Conservation (phyloP, 2,888 invertebrate species). For the Xestia xanthographa region DNA sequence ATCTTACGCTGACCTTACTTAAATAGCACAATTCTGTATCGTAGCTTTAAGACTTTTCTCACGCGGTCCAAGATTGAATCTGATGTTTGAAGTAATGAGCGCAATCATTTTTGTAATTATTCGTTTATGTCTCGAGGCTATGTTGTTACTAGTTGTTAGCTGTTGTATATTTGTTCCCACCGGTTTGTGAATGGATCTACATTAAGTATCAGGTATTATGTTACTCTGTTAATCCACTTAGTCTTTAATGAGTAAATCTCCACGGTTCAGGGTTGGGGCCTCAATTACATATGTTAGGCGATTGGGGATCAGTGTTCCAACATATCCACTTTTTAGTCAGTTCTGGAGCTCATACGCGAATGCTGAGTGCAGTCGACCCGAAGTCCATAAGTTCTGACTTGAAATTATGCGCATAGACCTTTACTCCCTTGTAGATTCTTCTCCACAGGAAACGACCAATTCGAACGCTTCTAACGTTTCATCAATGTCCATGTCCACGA, state of each 20-base stretch:
- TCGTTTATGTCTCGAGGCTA: slow-evolving; percentile 67
- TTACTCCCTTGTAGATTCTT: not conserved
- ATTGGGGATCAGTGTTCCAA: not conserved
- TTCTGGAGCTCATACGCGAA: not conserved
- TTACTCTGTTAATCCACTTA: not conserved
- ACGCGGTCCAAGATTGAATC: slow-evolving; percentile 73
- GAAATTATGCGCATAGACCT: not conserved
- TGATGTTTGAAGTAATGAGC: slow-evolving; percentile 65
- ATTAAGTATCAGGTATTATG: slow-evolving; percentile 42
- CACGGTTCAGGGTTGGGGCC: not conserved
- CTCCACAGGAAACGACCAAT: not conserved
- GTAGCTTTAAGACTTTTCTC: slow-evolving; percentile 74
- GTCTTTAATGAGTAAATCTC: not conserved
- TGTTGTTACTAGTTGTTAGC: slow-evolving; percentile 48
- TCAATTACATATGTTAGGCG: not conserved
- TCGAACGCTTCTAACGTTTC: not conserved
- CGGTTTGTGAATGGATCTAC: slow-evolving; percentile 52
- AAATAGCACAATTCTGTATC: slow-evolving; percentile 78
- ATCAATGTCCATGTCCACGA: not conserved
- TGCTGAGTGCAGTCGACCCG: not conserved
- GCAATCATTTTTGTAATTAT: slow-evolving; percentile 68
- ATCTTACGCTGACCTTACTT: slow-evolving; percentile 78
- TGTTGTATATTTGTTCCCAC: slow-evolving; percentile 62
- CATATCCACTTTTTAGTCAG: too few relatives aligned
- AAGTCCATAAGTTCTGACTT: too few relatives aligned